Conservation (phyloP, 2,113 vertebrate genomes). For the Dipodomys spectabilis region DNA sequence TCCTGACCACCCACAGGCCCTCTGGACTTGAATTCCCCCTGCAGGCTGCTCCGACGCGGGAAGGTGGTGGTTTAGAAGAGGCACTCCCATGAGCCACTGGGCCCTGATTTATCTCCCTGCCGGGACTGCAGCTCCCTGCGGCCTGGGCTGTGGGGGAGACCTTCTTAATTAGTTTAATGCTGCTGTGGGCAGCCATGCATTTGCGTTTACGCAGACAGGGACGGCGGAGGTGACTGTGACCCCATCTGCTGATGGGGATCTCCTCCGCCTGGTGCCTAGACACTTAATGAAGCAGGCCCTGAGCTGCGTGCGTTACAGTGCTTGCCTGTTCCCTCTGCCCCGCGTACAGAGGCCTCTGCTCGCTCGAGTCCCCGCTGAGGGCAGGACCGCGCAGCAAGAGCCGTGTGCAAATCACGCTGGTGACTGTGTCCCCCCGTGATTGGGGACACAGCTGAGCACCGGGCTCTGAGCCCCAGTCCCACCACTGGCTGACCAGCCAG, state of each 20-base stretch:
- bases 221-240: not conserved
- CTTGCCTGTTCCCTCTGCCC: not conserved
- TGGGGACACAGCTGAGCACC: not conserved
- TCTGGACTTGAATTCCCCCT: not conserved
- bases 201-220: not conserved
- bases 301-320: not conserved
- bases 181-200: rapidly evolving
- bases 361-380: too few relatives aligned
- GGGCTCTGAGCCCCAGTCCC: not conserved
- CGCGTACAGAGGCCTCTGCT: too few relatives aligned
- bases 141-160: not conserved
- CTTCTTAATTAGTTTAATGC: conserved; percentile 59
- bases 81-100: not conserved
- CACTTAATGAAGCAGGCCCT: not conserved
- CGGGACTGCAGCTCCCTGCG: not conserved
- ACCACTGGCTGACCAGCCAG: not conserved
- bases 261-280: not conserved
- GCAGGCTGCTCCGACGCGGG: not conserved
- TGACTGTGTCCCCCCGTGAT: not conserved
- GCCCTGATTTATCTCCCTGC: conserved; percentile 1
- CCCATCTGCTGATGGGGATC: conserved; percentile 5
- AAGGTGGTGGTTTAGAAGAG: not conserved
- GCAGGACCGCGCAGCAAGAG: not conserved
- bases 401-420: not conserved
- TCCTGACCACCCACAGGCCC: not conserved